Evolutionary conservation across 30 jellyfish, hydroid and myxozoan genomes (phyloP).

Genomic region (Hydra vulgaris): DNA sequence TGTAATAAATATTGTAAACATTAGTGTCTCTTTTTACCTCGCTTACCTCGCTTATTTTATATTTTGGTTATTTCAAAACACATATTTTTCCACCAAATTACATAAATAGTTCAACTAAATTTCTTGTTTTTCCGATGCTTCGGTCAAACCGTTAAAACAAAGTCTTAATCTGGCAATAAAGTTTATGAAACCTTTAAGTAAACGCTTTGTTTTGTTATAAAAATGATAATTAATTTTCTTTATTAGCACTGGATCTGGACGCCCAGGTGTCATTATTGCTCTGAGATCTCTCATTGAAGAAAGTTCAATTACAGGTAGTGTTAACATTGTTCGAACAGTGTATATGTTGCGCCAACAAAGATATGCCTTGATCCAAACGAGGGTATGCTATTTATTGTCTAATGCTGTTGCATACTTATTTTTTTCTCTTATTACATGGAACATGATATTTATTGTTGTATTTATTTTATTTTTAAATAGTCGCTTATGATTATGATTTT

Average conservation of each 20-base stretch:
- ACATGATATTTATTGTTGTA: too few species aligned
- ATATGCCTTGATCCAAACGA: conserved; percentile 45
- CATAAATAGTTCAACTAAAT: too few species aligned
- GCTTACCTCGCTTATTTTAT: too few species aligned
- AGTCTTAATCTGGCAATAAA: too few species aligned
- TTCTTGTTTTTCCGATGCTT: too few species aligned
- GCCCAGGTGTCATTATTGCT: conserved; percentile 68
- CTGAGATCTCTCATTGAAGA: conserved; percentile 38
- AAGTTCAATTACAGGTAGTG: conserved; percentile 20
- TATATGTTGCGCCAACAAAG: conserved; percentile 43
- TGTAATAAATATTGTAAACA: too few species aligned
- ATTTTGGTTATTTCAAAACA: too few species aligned
- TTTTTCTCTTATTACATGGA: not conserved
- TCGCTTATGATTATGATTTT: not conserved
- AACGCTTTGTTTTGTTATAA: too few species aligned
- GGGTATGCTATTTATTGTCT: conserved; percentile 25
- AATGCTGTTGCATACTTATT: not conserved
- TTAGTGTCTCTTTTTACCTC: too few species aligned
- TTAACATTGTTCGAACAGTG: conserved; percentile 54
- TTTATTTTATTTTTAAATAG: not conserved
- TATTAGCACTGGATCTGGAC: conserved; percentile 69
- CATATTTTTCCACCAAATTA: too few species aligned
- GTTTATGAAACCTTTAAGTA: too few species aligned
- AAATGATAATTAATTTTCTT: not conserved
- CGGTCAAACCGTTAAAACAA: too few species aligned